Conservation (phyloP, 2,888 invertebrate species). For the Galerucella calmariensis region DNA sequence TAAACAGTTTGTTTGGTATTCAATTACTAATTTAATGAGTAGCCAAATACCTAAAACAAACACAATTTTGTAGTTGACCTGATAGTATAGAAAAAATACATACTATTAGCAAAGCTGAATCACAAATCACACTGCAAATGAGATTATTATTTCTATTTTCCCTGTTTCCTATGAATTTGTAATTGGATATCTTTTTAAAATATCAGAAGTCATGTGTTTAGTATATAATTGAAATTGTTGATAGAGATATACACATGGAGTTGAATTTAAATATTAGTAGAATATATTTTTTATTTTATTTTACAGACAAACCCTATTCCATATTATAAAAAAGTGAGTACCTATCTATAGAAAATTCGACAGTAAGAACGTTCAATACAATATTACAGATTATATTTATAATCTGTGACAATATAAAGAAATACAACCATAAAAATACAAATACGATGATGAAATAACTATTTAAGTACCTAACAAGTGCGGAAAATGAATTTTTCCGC, state of each 20-base stretch:
- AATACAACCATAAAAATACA: too few relatives aligned
- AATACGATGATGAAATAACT: too few relatives aligned
- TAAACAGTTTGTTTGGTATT: slow-evolving; percentile 5
- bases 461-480: too few relatives aligned
- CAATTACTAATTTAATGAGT: slow-evolving; percentile 9
- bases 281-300: too few relatives aligned
- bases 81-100: slow-evolving; percentile 5
- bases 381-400: too few relatives aligned
- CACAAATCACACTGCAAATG: slow-evolving; percentile 38
- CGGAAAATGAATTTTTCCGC: too few relatives aligned
- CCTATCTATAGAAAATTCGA: too few relatives aligned
- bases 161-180: slow-evolving; percentile 34
- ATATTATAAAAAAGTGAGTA: neutral
- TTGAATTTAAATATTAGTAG: too few relatives aligned
- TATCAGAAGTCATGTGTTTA: neutral
- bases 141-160: slow-evolving; percentile 33
- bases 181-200: slow-evolving; percentile 27
- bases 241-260: neutral
- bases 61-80: slow-evolving; percentile 25
- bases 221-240: slow-evolving; percentile 8
- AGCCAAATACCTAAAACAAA: slow-evolving; percentile 28
- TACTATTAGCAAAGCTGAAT: slow-evolving; percentile 24
- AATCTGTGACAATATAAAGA: too few relatives aligned
- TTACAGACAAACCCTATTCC: too few relatives aligned
- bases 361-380: too few relatives aligned